A percentile compares a stretch with the other conserved stretches of the same genome.
Conservation (phyloP, 2,113 vertebrate genomes). For the Seriola dumerili region DNA sequence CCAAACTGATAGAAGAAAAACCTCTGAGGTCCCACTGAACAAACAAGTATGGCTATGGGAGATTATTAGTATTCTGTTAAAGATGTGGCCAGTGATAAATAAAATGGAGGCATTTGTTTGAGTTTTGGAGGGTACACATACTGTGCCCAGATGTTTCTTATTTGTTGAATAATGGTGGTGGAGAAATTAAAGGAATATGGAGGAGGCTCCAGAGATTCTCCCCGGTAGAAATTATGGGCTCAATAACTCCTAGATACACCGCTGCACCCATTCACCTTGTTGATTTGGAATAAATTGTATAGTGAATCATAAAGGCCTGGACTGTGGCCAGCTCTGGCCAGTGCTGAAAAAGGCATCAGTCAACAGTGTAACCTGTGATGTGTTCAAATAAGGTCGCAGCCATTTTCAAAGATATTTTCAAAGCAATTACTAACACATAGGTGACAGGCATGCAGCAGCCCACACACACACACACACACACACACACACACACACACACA, state of each 20-base stretch:
- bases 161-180: slow-evolving; percentile 1
- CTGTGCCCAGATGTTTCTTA: neutral
- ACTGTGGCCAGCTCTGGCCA: neutral
- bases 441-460: slow-evolving; percentile 8
- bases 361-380: slow-evolving; percentile 31
- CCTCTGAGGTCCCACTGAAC: neutral
- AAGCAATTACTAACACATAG: slow-evolving; percentile 21
- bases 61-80: neutral
- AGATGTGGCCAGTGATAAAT: slow-evolving; percentile 27
- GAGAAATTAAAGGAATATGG: neutral
- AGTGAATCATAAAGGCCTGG: slow-evolving; percentile 14
- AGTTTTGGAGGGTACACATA: neutral
- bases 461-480: slow-evolving; percentile 7
- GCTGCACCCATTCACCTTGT: slow-evolving; percentile 10
- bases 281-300: slow-evolving; percentile 16
- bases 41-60: neutral
- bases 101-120: slow-evolving; percentile 21
- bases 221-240: neutral
- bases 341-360: slow-evolving; percentile 34
- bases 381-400: slow-evolving; percentile 38
- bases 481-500: slow-evolving; percentile 15
- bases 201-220: slow-evolving; percentile 23
- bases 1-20: neutral
- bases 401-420: slow-evolving; percentile 41
- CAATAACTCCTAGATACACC: slow-evolving; percentile 25